Evolutionary conservation across 2,888 invertebrate species (phyloP).

Genomic region (Cheilosia pagana): DNA sequence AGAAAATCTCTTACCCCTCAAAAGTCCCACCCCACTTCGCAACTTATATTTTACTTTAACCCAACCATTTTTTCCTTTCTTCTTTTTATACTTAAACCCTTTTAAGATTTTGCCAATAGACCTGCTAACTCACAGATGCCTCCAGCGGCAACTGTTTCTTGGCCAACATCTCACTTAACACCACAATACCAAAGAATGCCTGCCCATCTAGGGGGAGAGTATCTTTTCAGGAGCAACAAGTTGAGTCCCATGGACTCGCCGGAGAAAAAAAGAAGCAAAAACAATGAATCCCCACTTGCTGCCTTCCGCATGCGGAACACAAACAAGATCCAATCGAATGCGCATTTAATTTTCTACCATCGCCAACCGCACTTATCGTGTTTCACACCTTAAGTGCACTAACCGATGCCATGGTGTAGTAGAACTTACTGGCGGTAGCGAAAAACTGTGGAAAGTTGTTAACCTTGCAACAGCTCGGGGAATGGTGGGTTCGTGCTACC

Average conservation of each 20-base stretch:
- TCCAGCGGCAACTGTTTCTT: slow-evolving; percentile 20
- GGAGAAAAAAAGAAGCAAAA: slow-evolving; percentile 18
- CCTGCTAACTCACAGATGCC: slow-evolving; percentile 13
- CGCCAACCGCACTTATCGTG: neutral
- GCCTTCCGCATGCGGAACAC: slow-evolving; percentile 37
- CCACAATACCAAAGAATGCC: slow-evolving; percentile 26
- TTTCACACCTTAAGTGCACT: slow-evolving; percentile 59
- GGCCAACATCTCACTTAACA: slow-evolving; percentile 53
- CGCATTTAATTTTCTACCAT: slow-evolving; percentile 31
- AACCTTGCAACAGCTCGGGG: slow-evolving; percentile 51
- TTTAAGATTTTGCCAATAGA: neutral
- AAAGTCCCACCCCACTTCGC: too few relatives aligned
- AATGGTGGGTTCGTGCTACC: slow-evolving; percentile 17
- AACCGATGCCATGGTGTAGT: slow-evolving; percentile 54
- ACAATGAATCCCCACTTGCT: neutral
- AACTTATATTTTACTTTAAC: neutral
- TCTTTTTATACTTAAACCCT: neutral
- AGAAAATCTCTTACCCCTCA: too few relatives aligned
- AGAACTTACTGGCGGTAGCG: slow-evolving; percentile 33
- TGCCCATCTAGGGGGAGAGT: slow-evolving; percentile 20
- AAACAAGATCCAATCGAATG: slow-evolving; percentile 54
- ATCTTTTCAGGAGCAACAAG: neutral
- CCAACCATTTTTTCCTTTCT: neutral
- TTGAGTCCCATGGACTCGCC: slow-evolving; percentile 36
- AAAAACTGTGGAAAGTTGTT: slow-evolving; percentile 52